Evolutionary conservation across 1,140 invertebrate genomes (phyloP).

Genomic region (Lordiphosa mommai): DNA sequence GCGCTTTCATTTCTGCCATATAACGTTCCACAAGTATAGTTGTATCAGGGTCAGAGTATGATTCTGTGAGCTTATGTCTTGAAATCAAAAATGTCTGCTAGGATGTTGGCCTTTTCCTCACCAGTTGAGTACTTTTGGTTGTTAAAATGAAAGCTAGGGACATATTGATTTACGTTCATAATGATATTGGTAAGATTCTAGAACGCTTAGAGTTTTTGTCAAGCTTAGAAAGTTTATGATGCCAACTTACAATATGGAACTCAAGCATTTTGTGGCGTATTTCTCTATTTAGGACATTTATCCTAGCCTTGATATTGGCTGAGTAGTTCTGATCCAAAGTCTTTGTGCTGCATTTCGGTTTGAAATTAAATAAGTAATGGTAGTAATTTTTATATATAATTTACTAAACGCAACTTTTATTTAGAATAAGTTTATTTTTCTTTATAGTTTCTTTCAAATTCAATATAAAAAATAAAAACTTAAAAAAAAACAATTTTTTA

Average conservation of each 20-base stretch:
- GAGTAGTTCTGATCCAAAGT: no score
- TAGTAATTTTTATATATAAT: no score
- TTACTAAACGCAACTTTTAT: no score
- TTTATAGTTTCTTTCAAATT: no score
- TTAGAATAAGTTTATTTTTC: no score
- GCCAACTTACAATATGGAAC: background rate
- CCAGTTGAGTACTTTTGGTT: background rate
- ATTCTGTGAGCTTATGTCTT: constrained; percentile 1
- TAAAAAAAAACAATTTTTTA: no score
- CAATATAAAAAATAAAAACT: no score
- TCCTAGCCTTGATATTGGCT: constrained; percentile 8
- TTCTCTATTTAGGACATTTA: background rate
- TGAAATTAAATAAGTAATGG: background rate
- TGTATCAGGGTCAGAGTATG: background rate
- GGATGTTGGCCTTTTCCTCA: background rate
- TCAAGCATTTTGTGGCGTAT: constrained; percentile 2
- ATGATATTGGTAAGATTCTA: constrained; percentile 11
- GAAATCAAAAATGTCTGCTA: constrained; percentile 10
- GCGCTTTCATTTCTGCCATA: background rate
- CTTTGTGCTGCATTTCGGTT: background rate
- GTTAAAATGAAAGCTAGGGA: constrained; percentile 1
- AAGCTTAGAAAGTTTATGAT: constrained; percentile 3
- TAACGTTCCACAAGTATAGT: background rate
- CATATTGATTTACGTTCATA: constrained; percentile 7
- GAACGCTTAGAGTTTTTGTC: constrained; percentile 2